A percentile compares a stretch with the other conserved stretches of the same genome.
phyloP scores from a whole-genome alignment of 2,888 invertebrate species.

The Drosophila prolongata region DNA sequence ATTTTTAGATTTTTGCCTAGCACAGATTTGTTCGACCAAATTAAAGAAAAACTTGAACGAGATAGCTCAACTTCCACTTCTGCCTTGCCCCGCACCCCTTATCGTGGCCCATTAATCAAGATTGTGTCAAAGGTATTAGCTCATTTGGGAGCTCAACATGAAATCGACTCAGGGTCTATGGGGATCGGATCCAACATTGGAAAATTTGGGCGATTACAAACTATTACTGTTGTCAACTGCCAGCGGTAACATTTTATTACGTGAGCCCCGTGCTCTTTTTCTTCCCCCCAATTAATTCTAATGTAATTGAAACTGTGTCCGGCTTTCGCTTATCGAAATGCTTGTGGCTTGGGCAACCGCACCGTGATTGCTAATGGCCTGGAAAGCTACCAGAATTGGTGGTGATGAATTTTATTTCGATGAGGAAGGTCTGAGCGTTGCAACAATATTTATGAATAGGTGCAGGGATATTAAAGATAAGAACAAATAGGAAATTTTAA shows the following conservation, averaged over 20 bases:
- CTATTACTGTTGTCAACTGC: constrained; percentile 38
- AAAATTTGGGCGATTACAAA: constrained; percentile 34
- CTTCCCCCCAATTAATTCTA: constrained; percentile 29
- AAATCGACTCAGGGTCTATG: constrained; percentile 28
- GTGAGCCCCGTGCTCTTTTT: constrained; percentile 8
- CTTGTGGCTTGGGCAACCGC: constrained; percentile 11
- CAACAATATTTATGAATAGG: background rate
- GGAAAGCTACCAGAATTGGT: constrained; percentile 19
- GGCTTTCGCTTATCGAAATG: constrained; percentile 17
- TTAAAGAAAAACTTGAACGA: constrained; percentile 15
- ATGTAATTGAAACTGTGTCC: constrained; percentile 23
- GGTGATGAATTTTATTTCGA: constrained; percentile 1
- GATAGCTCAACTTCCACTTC: constrained; percentile 7
- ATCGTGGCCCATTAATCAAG: constrained; percentile 66
- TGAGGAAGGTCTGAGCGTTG: background rate
- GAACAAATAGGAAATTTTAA: background rate
- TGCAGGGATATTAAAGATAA: background rate
- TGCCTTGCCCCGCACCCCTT: constrained; percentile 11
- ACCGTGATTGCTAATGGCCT: constrained; percentile 20
- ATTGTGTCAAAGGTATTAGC: constrained; percentile 72
- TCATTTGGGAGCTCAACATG: constrained; percentile 51
- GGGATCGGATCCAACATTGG: constrained; percentile 16
- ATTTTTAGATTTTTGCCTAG: constrained; percentile 13
- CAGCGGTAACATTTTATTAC: constrained; percentile 25
- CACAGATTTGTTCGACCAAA: constrained; percentile 15